Evolutionary conservation across 1,140 invertebrate species (phyloP), one percentile per base, ranked within the genome.

Genomic region (Monomorium pharaonis): DNA sequence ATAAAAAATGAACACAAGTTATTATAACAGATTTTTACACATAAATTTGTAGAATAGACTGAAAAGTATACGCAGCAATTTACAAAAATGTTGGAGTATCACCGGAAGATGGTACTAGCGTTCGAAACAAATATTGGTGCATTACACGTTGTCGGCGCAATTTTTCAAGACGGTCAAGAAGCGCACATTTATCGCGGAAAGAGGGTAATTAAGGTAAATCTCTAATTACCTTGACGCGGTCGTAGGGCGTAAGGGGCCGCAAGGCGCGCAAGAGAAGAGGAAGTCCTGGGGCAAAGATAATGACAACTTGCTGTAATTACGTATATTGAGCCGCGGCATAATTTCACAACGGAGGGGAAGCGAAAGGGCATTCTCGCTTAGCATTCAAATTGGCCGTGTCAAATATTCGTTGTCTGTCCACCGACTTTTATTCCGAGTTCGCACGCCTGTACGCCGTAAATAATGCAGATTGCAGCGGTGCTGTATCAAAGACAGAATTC

Each of bases 171-270:
- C 24, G 77, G 81, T n/a, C 62, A 62, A 63, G 72, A 86, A 65
- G 72, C 47, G 67, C 60, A 78, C 80, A 89, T 89, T 86, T 89
- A 92, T 92, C 86, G 84, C 78, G 72, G 89, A 88, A 85, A 75
- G 60, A 85, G 62, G 76, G 84, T 88, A 91, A 92, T 91, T 92
- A 91, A 89, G 89, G 87, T 92, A 91, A 92, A 92, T 92, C 88
- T 92, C 86, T 92, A 92, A 92, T 93, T 92, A 92, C 87, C 90
- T 74, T 87, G 75, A 63, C 86, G 84, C 84, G 84, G 89, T 90
- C 84, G 81, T 49, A 74, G 30, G 62, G 54, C 70, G 58, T 86
- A 60, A 54, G 33, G n/a, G 33, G 21, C 30, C 60, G 60, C 44
- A 84, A 78, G 30, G 62, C 58, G 30, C 44, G 49, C 37, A 63